Conservation (phyloP, 2,888 invertebrate species). For the Azorinus chamasolen region DNA sequence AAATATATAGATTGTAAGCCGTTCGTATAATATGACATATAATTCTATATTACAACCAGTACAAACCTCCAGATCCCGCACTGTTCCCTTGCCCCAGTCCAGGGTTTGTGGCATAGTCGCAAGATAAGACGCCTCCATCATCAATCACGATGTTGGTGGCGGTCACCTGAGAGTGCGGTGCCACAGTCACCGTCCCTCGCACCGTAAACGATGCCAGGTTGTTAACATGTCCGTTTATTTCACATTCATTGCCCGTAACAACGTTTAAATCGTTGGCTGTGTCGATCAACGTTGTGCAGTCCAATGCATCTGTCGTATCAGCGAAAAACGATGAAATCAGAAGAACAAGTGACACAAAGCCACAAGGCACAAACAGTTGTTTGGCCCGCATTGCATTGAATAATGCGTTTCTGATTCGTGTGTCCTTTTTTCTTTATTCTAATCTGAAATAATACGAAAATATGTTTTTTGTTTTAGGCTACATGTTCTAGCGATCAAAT, state of each 20-base stretch:
- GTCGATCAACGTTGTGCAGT: conserved; percentile 14
- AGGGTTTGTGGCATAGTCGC: conserved; percentile 3
- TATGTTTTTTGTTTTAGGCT: too few species aligned
- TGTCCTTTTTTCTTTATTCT: too few species aligned
- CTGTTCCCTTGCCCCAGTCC: conserved; percentile 31
- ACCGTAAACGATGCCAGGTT: conserved; percentile 15
- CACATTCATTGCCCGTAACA: conserved; percentile 21
- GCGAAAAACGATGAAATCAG: too few species aligned
- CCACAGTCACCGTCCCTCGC: conserved; percentile 30
- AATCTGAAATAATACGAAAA: too few species aligned
- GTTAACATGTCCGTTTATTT: conserved; percentile 17
- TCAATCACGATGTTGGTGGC: conserved; percentile 18
- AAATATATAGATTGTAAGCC: too few species aligned
- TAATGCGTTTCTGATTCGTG: too few species aligned
- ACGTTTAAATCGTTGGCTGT: conserved; percentile 20
- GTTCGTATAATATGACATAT: not conserved
- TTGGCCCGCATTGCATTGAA: too few species aligned
- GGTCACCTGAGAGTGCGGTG: not conserved
- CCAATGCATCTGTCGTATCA: not conserved
- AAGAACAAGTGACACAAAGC: too few species aligned
- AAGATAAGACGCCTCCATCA: conserved; percentile 28
- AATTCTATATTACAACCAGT: not conserved
- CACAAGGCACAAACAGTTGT: too few species aligned
- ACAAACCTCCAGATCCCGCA: conserved; percentile 45
- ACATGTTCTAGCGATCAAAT: too few species aligned